phyloP scores from a whole-genome alignment of 1,140 invertebrate species.

The Cataglyphis hispanica region DNA sequence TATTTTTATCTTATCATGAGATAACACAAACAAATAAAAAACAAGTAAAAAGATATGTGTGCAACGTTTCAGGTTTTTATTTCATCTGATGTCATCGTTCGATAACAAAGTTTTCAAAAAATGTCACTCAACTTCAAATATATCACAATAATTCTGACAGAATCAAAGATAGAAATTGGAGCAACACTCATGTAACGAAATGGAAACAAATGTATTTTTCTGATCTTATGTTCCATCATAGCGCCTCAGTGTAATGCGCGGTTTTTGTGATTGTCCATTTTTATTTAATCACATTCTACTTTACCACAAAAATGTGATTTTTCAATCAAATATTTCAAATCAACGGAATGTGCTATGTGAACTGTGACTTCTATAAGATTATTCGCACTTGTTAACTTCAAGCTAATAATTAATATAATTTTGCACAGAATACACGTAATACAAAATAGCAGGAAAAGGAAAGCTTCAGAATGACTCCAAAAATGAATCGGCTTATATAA shows the following conservation, averaged over 20 bases:
- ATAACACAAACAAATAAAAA: slow-evolving; percentile 6
- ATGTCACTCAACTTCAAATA: slow-evolving; percentile 30
- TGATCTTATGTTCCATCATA: neutral
- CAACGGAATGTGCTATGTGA: neutral
- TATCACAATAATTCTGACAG: neutral
- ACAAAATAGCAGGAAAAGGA: neutral
- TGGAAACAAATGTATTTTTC: slow-evolving; percentile 40
- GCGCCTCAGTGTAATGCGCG: slow-evolving; percentile 5
- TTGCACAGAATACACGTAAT: neutral
- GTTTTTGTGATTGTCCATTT: slow-evolving; percentile 54
- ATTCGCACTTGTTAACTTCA: neutral
- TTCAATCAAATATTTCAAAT: slow-evolving; percentile 19
- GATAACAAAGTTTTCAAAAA: neutral
- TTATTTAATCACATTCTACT: slow-evolving; percentile 21
- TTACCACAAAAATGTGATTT: slow-evolving; percentile 4
- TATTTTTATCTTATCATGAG: slow-evolving; percentile 2
- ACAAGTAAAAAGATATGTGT: neutral
- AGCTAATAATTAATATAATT: neutral
- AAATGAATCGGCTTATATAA: neutral
- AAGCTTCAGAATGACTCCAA: neutral
- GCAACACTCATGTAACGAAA: slow-evolving; percentile 30
- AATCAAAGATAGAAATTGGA: slow-evolving; percentile 45
- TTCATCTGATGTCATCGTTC: neutral
- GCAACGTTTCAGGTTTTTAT: neutral
- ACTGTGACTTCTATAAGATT: neutral